Base-by-base conservation (phyloP, 1,140 invertebrate species). In the Globodera rostochiensis region DNA sequence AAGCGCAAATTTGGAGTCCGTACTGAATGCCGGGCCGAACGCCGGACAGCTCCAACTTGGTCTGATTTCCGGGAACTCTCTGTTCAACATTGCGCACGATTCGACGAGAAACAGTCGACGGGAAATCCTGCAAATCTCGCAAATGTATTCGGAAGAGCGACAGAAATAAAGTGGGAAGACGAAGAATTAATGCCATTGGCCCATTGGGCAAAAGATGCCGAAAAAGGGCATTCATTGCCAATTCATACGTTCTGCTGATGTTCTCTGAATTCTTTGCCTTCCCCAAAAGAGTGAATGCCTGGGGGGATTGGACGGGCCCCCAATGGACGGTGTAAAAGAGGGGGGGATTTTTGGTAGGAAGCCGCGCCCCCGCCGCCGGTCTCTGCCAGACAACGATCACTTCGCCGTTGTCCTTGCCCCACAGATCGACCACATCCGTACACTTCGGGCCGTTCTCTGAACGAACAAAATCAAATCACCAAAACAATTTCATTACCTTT, bases 1-100 rank as follows among this genome's bases (percentile, higher is more conserved):
- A 84, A 15, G 50, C 85, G 77, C 85, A 87, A 69, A 85, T 85
- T 75, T 82, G 82, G 71, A 85, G n/a, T n/a, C 79, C 84, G 75
- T 83, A 85, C 70, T 75, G 53, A n/a, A 78, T 67, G n/a, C 66
- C 77, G 69, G 46, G 75, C 2, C 77, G 77, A 13, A 77, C 13
- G 46, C 74, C 75, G 25, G 57, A 46, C 13, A 86, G 50, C 21
- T 87, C 85, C 19, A 71, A 67, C 13, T 82, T 77, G 8, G 85
- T 86, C 15, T 74, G 60, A 76, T 86, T 86, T 11, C 85, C 85
- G 3, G 85, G 79, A 6, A 86, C 69, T 77, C 75, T 83, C 36
- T 84, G 77, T 36, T 84, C 73, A 25, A 83, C 21, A 36, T 25
- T n/a, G 25, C 84, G 47, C 36, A 85, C 67, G 50, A 85, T 83